phyloP scores from a whole-genome alignment of 2,113 vertebrate genomes.

The Neogobius melanostomus region DNA sequence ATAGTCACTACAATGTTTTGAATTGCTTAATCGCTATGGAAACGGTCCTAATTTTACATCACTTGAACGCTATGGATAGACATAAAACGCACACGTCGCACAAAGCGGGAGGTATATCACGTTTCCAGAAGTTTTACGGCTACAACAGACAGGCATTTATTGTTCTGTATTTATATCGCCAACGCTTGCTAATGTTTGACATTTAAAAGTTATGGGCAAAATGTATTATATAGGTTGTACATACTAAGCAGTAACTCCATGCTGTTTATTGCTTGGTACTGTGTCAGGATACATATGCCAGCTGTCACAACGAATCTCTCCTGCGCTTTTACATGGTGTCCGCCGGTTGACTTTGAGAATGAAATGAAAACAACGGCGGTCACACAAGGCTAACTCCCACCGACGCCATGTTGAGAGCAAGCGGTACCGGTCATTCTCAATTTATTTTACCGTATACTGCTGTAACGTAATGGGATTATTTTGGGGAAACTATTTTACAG shows the following conservation, averaged over 20 bases:
- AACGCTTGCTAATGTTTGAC: slow-evolving; percentile 3
- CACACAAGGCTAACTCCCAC: slow-evolving; percentile 15
- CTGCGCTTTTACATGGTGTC: slow-evolving; percentile 11
- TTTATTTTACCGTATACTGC: slow-evolving; percentile 11
- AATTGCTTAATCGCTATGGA: no score
- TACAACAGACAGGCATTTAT: slow-evolving; percentile 14
- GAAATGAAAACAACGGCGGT: slow-evolving; percentile 6
- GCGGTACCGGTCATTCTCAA: slow-evolving; percentile 20
- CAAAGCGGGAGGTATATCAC: background rate
- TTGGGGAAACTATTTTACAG: slow-evolving; percentile 17
- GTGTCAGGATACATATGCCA: slow-evolving; percentile 5
- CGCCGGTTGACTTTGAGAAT: slow-evolving; percentile 1
- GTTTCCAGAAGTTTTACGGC: slow-evolving; percentile 29
- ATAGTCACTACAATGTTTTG: background rate
- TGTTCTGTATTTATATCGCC: background rate
- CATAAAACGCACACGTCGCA: no score
- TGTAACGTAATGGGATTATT: slow-evolving; percentile 20
- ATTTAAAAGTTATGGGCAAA: background rate
- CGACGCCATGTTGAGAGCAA: slow-evolving; percentile 1
- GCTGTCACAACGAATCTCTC: slow-evolving; percentile 6
- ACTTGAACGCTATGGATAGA: no score
- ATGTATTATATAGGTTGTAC: slow-evolving; percentile 2
- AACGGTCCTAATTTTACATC: no score
- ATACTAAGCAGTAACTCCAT: background rate
- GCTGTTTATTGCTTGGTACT: slow-evolving; percentile 18